phyloP scores from a whole-genome alignment of 2,113 vertebrate genomes.

The Dasyornis broadbenti region DNA sequence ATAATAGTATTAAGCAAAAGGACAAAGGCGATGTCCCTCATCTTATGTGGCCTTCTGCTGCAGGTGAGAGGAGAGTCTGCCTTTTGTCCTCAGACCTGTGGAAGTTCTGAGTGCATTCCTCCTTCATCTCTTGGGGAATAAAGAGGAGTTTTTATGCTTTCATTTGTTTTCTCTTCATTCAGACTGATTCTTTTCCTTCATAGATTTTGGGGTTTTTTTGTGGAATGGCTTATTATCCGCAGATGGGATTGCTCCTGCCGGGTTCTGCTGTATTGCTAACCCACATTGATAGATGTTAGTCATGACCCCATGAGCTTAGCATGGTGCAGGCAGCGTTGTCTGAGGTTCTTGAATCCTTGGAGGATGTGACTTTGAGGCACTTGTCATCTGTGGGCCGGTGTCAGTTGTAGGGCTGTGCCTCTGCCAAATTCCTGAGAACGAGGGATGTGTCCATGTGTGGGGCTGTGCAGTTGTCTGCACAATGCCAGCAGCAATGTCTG shows the following conservation, averaged over 20 bases:
- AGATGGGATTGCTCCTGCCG: background rate
- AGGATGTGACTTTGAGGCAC: background rate
- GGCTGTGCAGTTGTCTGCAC: background rate
- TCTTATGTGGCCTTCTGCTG: background rate
- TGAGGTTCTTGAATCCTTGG: accelerated
- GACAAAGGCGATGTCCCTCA: background rate
- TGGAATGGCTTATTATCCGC: background rate
- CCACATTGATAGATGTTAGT: accelerated
- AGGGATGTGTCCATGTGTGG: accelerated
- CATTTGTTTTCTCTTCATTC: background rate
- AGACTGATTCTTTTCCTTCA: background rate
- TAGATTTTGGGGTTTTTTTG: background rate
- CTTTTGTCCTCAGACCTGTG: background rate
- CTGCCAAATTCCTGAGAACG: background rate
- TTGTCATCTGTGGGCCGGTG: background rate
- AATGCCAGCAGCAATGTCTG: background rate
- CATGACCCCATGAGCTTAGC: accelerated
- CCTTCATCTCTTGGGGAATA: background rate
- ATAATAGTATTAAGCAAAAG: background rate
- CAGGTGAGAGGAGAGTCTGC: background rate
- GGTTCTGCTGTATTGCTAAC: background rate
- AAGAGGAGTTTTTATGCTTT: background rate
- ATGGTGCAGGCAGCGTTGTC: background rate
- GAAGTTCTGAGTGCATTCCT: background rate
- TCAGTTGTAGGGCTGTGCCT: background rate